Conservation (phyloP, 1,140 invertebrate species). For the Drosophila chauvacae region DNA sequence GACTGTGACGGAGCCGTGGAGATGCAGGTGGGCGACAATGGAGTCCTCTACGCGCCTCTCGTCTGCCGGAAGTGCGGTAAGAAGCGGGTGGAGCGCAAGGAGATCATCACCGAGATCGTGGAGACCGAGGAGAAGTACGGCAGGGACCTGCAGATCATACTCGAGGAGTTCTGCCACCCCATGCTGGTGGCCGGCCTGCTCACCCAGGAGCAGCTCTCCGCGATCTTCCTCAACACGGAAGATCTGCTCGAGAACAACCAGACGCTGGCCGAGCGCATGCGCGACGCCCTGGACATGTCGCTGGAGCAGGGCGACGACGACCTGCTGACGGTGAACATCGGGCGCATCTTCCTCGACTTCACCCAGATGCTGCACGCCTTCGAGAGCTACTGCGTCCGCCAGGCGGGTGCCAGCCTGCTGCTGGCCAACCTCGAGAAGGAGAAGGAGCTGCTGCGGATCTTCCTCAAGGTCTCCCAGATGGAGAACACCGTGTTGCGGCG, state of each 20-base stretch:
- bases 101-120: slow-evolving; percentile 97
- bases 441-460: slow-evolving; percentile 96
- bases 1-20: slow-evolving; percentile 91
- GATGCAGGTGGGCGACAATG: slow-evolving; percentile 88
- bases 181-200: slow-evolving; percentile 95
- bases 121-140: slow-evolving; percentile 98
- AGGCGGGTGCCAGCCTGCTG: slow-evolving; percentile 94
- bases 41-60: slow-evolving; percentile 90
- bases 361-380: slow-evolving; percentile 97
- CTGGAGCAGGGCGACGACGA: slow-evolving; percentile 91
- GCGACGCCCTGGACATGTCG: slow-evolving; percentile 94
- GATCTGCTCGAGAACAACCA: slow-evolving; percentile 96
- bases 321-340: slow-evolving; percentile 94
- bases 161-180: slow-evolving; percentile 97
- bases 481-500: slow-evolving; percentile 95
- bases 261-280: slow-evolving; percentile 92
- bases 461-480: slow-evolving; percentile 97
- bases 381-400: slow-evolving; percentile 96
- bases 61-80: slow-evolving; percentile 95
- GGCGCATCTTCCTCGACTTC: slow-evolving; percentile 95
- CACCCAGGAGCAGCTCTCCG: slow-evolving; percentile 92
- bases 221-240: slow-evolving; percentile 97
- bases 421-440: slow-evolving; percentile 97
- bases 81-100: slow-evolving; percentile 94
- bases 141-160: slow-evolving; percentile 94